These are phyloP conservation scores for Thera britannica DNA, from an alignment of 2,888 invertebrate genomes.

Conservation along the genomic window DNA sequence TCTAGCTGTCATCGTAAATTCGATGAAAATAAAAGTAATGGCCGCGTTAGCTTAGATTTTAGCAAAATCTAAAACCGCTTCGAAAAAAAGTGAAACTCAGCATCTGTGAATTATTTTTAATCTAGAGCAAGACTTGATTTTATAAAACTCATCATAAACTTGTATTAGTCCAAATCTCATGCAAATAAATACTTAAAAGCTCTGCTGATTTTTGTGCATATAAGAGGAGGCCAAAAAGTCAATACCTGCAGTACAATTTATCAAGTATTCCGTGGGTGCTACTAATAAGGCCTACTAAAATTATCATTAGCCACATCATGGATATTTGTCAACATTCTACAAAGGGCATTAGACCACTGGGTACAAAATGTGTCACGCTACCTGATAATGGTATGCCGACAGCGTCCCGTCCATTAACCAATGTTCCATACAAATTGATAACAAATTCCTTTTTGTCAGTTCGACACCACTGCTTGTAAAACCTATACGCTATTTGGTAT, in stretches of 20 bases:
- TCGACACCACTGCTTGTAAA: constrained; percentile 59
- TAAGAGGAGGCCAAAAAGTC: too few species aligned
- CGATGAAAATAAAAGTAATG: constrained; percentile 29
- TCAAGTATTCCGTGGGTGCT: neutral
- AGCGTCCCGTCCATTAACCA: constrained; percentile 72
- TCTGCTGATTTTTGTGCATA: too few species aligned
- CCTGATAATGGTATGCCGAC: constrained; percentile 76
- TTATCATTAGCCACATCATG: neutral
- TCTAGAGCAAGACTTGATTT: constrained; percentile 8
- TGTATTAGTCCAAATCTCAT: neutral
- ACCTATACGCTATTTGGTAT: constrained; percentile 57
- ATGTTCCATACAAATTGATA: constrained; percentile 80
- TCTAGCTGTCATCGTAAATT: constrained; percentile 26
- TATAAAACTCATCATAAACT: neutral
- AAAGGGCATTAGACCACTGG: constrained; percentile 46
- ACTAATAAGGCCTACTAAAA: neutral
- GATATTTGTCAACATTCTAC: neutral
- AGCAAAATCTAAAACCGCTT: constrained; percentile 7
- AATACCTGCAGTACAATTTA: too few species aligned
- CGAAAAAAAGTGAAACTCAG: constrained; percentile 18
- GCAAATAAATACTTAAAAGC: neutral
- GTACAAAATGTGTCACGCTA: constrained; percentile 59
- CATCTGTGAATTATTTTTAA: neutral
- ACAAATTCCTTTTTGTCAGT: constrained; percentile 78
- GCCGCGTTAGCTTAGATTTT: constrained; percentile 14